phyloP scores from a whole-genome alignment of 2,888 invertebrate species.

The Auanema sp. region DNA sequence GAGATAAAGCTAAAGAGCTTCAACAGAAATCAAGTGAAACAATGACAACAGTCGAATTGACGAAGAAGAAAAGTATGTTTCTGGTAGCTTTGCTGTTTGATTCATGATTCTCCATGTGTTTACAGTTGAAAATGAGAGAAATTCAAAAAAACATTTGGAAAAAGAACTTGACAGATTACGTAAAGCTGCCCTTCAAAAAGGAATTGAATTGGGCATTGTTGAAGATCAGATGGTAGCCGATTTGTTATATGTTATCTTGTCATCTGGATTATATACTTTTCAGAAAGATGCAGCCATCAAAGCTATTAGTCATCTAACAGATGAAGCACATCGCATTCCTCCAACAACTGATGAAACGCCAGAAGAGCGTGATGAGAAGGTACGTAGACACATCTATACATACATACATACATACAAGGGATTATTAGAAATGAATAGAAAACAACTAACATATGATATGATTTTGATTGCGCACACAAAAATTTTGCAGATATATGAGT shows the following conservation, averaged over 20 bases:
- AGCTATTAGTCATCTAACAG: not conserved
- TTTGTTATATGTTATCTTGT: not conserved
- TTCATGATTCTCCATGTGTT: not conserved
- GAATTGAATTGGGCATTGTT: constrained; percentile 24
- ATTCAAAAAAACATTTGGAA: constrained; percentile 21
- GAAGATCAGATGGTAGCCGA: constrained; percentile 10
- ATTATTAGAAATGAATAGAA: no score
- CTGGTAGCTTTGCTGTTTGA: no score
- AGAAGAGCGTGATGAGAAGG: not conserved
- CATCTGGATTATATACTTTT: not conserved
- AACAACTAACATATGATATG: no score
- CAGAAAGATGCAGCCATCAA: constrained; percentile 8
- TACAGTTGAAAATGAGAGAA: constrained; percentile 30
- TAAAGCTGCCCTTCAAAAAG: constrained; percentile 38
- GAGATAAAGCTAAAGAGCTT: constrained; percentile 31
- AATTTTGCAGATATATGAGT: no score
- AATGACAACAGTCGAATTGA: constrained; percentile 23
- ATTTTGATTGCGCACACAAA: no score
- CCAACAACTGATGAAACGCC: not conserved
- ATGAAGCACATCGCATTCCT: constrained; percentile 2
- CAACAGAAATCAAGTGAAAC: constrained; percentile 25
- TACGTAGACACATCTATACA: no score
- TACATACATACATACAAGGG: no score
- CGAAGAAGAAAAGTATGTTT: constrained; percentile 23
- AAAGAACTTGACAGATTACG: constrained; percentile 40